phyloP scores from a whole-genome alignment of 2,113 vertebrate genomes.

The Mirza zaza region DNA sequence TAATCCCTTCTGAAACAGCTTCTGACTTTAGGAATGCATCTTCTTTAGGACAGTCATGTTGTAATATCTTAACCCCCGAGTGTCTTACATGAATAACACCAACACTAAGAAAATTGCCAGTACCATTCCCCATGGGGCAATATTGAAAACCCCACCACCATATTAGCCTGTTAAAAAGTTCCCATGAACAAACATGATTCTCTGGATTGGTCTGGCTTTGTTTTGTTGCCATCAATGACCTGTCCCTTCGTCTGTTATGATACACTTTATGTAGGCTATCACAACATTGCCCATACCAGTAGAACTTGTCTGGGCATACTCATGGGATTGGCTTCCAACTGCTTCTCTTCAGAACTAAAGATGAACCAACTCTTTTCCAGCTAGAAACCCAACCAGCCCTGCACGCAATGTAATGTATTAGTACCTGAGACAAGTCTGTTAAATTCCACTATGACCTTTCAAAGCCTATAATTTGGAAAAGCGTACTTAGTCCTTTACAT shows the following conservation, averaged over 20 bases:
- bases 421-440: constrained; percentile 44
- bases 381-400: constrained; percentile 35
- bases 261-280: constrained; percentile 29
- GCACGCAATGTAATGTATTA: not conserved
- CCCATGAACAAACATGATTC: not conserved
- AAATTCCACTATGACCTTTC: constrained; percentile 60
- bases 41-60: not conserved
- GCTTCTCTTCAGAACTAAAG: constrained; percentile 27
- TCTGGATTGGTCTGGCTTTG: not conserved
- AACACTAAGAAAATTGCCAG: not conserved
- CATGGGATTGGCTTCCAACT: constrained; percentile 25
- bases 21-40: not conserved
- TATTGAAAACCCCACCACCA: not conserved
- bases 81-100: not conserved
- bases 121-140: not conserved
- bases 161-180: not conserved
- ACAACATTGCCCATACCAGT: constrained; percentile 41
- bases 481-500: not conserved
- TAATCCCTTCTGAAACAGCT: not conserved
- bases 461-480: constrained; percentile 42
- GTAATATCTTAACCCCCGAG: not conserved
- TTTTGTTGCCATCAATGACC: not conserved
- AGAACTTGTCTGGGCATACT: not conserved
- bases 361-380: not conserved
- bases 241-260: not conserved